Base-by-base conservation (phyloP, 2,113 vertebrate genomes). In the Hemicordylus capensis region DNA sequence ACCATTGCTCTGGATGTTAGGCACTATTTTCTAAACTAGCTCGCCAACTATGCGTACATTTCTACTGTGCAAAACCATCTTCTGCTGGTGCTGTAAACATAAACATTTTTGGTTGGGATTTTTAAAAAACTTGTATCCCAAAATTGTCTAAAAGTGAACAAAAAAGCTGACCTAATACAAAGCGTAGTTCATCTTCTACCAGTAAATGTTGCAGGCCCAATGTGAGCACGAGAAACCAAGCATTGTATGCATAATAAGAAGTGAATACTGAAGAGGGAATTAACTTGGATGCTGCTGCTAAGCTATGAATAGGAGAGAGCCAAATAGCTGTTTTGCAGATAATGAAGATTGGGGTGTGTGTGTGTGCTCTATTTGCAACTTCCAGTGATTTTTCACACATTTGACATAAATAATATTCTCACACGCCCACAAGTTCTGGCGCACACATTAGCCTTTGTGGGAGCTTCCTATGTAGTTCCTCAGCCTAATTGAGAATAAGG, bases 231-330 rank as follows among this genome's bases (percentile, higher is more conserved):
- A 39, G 10, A 59, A 58, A 19, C 12, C 28, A 26, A 6, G 3
- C 34, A 81, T 48, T 69, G 0, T 8, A 81, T 89, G 79, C 80
- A 67, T 76, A 4, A 0, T 80, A 17, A 54, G 11, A 22, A 64
- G 63, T 66, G 54, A 85, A 78, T 20, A 73, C 28, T 14, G 87
- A 78, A 69, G 85, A 80, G 42, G 24, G 78, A 89, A 77, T 72
- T 67, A 81, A 75, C 37, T 85, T 76, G 34, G 28, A 79, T 88
- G 63, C 56, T 56, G 54, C 28, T 84, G 73, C 75, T 80, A 48
- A 82, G 37, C 26, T 82, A 56, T 77, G 76, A 20, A 70, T n/a
- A 85, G 9, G 15, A 22, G 31, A 88, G 81, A 54, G 26, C 46
- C 66, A 77, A 84, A 42, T 54, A 15, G 59, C 42, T 85, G 4